Percentiles rank a stretch among this genome's conserved stretches.
Evolutionary conservation across 2,888 invertebrate genomes (phyloP).

Genomic region (Tinea pellionella): DNA sequence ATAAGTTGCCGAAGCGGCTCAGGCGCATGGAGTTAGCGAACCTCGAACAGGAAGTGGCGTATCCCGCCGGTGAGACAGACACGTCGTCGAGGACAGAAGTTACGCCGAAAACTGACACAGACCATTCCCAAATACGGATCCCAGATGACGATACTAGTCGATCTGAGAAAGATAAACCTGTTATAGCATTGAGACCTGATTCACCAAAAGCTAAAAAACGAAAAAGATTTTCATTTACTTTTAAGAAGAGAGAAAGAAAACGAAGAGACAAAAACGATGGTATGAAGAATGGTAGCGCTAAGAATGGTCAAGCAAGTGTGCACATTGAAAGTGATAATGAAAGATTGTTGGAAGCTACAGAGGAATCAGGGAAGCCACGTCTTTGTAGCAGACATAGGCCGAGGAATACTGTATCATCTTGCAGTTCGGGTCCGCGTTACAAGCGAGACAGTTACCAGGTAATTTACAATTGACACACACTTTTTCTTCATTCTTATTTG

Average conservation of each 20-base stretch:
- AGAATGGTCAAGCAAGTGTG: slow-evolving; percentile 39
- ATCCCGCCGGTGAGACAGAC: slow-evolving; percentile 50
- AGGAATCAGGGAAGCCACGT: slow-evolving; percentile 40
- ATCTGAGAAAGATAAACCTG: slow-evolving; percentile 55
- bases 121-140: slow-evolving; percentile 45
- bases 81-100: slow-evolving; percentile 53
- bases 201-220: slow-evolving; percentile 60
- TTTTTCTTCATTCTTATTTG: no score
- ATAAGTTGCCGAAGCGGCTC: slow-evolving; percentile 61
- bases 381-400: slow-evolving; percentile 48
- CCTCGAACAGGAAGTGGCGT: slow-evolving; percentile 59
- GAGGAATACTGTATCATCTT: slow-evolving; percentile 51
- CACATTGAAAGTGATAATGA: slow-evolving; percentile 55
- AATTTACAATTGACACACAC: no score
- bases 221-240: slow-evolving; percentile 56
- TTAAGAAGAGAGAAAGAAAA: slow-evolving; percentile 60
- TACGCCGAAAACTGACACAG: slow-evolving; percentile 51
- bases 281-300: slow-evolving; percentile 39
- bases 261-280: slow-evolving; percentile 51
- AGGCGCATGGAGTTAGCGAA: slow-evolving; percentile 58
- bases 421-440: slow-evolving; percentile 61
- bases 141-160: slow-evolving; percentile 59
- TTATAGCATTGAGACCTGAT: slow-evolving; percentile 46
- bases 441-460: slow-evolving; percentile 69
- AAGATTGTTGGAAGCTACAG: slow-evolving; percentile 48